A percentile compares a stretch with the other conserved stretches of the same genome.
These are phyloP conservation scores for Corythoichthys haematopterus DNA, from an alignment of 2,113 vertebrate genomes.

Conservation along the genomic window DNA sequence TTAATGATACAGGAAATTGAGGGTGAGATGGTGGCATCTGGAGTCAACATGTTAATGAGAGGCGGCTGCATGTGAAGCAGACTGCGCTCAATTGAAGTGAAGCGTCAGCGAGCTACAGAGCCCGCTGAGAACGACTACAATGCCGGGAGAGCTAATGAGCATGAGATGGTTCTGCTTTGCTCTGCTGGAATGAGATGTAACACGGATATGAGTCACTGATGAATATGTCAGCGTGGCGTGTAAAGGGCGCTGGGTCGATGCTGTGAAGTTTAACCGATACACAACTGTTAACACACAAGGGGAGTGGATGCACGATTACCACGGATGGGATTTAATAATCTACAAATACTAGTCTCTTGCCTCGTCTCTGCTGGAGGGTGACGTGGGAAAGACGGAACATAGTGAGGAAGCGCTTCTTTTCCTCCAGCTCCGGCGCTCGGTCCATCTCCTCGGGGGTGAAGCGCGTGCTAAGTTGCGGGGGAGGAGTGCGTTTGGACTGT, in stretches of 20 bases:
- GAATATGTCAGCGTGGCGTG: conserved; percentile 6
- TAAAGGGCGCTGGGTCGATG: conserved; percentile 7
- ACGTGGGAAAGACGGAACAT: conserved; percentile 93
- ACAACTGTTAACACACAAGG: not conserved
- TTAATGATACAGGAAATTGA: conserved; percentile 18
- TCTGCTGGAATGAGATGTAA: conserved; percentile 27
- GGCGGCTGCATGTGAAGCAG: conserved; percentile 17
- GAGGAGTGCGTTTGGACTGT: conserved; percentile 82
- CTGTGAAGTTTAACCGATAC: not conserved
- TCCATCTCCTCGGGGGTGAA: conserved; percentile 97
- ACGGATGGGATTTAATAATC: not conserved
- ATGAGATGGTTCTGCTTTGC: conserved; percentile 16
- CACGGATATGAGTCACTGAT: conserved; percentile 11
- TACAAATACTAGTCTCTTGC: conserved; percentile 57
- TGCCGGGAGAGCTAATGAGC: conserved; percentile 26
- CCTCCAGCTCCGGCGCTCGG: conserved; percentile 89
- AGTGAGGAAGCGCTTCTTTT: conserved; percentile 94
- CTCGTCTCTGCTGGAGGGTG: conserved; percentile 86
- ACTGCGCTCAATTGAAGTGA: conserved; percentile 23
- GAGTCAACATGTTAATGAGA: conserved; percentile 36
- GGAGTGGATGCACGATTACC: not conserved
- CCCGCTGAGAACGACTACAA: conserved; percentile 9
- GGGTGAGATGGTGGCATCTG: conserved; percentile 24
- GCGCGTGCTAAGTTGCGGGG: conserved; percentile 83
- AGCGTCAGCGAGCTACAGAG: conserved; percentile 27